Evolutionary conservation across 1,140 invertebrate species (phyloP).

Genomic region (Agraylea sexmaculata): DNA sequence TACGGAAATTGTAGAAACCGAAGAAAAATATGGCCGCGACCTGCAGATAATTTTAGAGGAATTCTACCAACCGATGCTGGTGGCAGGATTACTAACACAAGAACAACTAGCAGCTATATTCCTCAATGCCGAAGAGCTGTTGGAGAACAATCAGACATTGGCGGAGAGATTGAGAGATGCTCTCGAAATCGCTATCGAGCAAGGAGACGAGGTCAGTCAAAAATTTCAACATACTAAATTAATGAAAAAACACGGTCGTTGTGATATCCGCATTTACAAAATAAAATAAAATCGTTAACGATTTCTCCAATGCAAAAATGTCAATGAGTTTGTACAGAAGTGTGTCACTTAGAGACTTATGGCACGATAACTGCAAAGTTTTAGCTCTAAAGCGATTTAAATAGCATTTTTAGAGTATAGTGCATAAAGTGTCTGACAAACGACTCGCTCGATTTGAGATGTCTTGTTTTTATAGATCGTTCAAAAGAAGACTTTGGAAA

Average conservation of each 20-base stretch:
- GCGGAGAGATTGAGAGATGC: constrained; percentile 76
- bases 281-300: too few species aligned
- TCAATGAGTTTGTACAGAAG: too few species aligned
- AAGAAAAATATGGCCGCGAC: constrained; percentile 89
- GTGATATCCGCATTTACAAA: constrained; percentile 2
- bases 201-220: constrained; percentile 49
- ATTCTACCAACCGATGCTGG: constrained; percentile 86
- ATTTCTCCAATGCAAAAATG: too few species aligned
- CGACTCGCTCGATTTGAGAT: too few species aligned
- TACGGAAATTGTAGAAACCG: constrained; percentile 90
- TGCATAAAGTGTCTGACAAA: too few species aligned
- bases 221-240: background rate
- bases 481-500: too few species aligned
- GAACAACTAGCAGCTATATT: constrained; percentile 83
- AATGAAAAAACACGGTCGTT: background rate
- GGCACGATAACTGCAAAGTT: too few species aligned
- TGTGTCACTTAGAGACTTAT: too few species aligned
- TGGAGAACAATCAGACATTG: constrained; percentile 77
- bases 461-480: too few species aligned
- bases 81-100: constrained; percentile 69
- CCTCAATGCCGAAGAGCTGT: constrained; percentile 84
- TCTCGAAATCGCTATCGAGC: constrained; percentile 72
- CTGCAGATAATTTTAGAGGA: constrained; percentile 85
- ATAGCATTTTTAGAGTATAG: too few species aligned
- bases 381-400: too few species aligned